Conservation (phyloP, 2,113 vertebrate genomes). For the sheep (Ovis aries) region DNA sequence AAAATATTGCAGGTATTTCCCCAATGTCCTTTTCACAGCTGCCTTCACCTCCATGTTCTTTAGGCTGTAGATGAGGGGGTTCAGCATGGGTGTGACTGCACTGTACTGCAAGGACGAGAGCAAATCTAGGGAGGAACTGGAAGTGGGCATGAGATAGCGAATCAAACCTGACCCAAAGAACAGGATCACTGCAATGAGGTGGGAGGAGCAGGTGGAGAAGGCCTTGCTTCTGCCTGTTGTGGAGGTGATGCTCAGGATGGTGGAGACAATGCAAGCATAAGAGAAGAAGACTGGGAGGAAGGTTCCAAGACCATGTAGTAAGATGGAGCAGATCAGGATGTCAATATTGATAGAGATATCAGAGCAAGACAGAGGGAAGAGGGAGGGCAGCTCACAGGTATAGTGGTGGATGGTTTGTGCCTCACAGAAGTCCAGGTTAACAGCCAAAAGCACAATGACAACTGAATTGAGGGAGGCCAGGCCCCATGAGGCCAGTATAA, state of each 20-base stretch:
- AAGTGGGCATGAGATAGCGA: conserved; percentile 62
- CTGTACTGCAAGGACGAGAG: conserved; percentile 48
- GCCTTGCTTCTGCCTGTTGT: conserved; percentile 41
- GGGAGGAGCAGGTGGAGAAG: conserved; percentile 62
- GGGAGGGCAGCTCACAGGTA: conserved; percentile 47
- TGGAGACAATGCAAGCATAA: conserved; percentile 46
- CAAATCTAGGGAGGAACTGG: conserved; percentile 36
- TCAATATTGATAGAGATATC: not conserved
- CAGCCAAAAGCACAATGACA: conserved; percentile 35
- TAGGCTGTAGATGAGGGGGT: conserved; percentile 61
- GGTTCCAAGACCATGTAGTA: conserved; percentile 41
- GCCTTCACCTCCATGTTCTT: conserved; percentile 54
- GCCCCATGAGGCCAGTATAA: conserved; percentile 33
- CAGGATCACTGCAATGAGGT: conserved; percentile 54
- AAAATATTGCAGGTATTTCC: not conserved
- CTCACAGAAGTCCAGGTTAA: conserved; percentile 47
- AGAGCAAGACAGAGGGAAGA: conserved; percentile 54
- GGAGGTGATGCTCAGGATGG: conserved; percentile 55
- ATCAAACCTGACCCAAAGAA: conserved; percentile 62
- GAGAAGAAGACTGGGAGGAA: conserved; percentile 47
- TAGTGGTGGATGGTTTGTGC: conserved; percentile 32
- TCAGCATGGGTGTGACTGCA: conserved; percentile 44
- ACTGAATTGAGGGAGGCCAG: conserved; percentile 52
- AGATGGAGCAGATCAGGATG: conserved; percentile 23
- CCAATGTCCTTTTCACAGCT: not conserved